Percentiles rank a stretch among this genome's conserved stretches.
phyloP scores from a whole-genome alignment of 1,140 invertebrate genomes.

The Ylistrum balloti region DNA sequence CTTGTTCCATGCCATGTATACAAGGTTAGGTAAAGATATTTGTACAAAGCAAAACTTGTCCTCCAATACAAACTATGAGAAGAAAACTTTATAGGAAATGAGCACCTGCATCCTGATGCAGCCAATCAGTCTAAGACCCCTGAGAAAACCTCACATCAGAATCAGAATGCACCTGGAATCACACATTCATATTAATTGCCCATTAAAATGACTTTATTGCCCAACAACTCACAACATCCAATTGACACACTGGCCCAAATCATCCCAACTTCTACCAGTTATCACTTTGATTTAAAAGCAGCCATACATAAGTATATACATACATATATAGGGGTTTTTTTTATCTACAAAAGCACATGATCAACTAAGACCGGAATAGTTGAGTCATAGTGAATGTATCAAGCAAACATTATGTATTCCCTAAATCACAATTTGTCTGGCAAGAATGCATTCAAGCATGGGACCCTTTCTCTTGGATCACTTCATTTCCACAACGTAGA shows the following conservation, averaged over 20 bases:
- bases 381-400: slow-evolving; percentile 19
- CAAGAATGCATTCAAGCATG: slow-evolving; percentile 33
- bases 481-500: background rate
- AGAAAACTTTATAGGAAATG: background rate
- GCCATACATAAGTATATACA: background rate
- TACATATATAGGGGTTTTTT: background rate
- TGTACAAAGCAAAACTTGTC: too few species aligned
- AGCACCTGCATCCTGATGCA: background rate
- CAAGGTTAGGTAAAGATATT: too few species aligned
- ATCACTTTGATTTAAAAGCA: background rate
- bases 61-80: too few species aligned
- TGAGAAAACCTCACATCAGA: background rate
- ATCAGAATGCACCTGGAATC: background rate
- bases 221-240: background rate
- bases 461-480: background rate
- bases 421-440: slow-evolving; percentile 33
- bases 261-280: background rate
- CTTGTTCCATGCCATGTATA: too few species aligned
- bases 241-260: background rate
- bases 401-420: background rate
- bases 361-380: background rate
- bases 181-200: slow-evolving; percentile 7
- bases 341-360: background rate
- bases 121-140: background rate
- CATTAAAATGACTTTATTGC: background rate